These are phyloP conservation scores for Canis aureus DNA, from an alignment of 2,113 vertebrate species.

Conservation along the genomic window DNA sequence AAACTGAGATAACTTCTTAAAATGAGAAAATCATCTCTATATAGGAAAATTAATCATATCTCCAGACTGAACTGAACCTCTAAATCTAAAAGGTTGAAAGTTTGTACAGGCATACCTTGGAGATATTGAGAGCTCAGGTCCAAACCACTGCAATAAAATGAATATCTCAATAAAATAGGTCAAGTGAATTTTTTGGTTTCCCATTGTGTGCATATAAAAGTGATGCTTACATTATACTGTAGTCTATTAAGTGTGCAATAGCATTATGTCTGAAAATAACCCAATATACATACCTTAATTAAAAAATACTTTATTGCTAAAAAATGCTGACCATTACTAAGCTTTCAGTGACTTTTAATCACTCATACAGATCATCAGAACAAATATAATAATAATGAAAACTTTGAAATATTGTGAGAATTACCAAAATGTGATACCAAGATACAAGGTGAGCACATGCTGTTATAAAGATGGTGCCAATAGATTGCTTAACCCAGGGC, in stretches of 20 bases:
- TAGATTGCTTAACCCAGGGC: background rate
- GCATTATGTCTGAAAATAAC: background rate
- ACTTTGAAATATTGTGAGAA: background rate
- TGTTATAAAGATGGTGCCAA: background rate
- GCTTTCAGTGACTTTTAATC: background rate
- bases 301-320: background rate
- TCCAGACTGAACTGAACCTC: background rate
- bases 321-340: background rate
- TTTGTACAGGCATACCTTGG: background rate
- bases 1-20: slow-evolving; percentile 40
- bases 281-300: background rate
- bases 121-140: background rate
- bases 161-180: background rate
- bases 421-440: background rate
- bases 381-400: background rate
- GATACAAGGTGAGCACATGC: background rate
- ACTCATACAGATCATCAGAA: background rate
- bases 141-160: background rate
- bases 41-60: slow-evolving; percentile 18
- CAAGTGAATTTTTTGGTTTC: background rate
- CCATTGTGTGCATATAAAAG: background rate
- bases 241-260: background rate
- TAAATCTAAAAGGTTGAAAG: background rate
- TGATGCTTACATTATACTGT: background rate
- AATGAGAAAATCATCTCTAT: slow-evolving; percentile 38